A percentile compares a stretch with the other conserved stretches of the same genome.
Conservation (phyloP, 2,888 invertebrate species). For the Chromoteleia sp. region DNA sequence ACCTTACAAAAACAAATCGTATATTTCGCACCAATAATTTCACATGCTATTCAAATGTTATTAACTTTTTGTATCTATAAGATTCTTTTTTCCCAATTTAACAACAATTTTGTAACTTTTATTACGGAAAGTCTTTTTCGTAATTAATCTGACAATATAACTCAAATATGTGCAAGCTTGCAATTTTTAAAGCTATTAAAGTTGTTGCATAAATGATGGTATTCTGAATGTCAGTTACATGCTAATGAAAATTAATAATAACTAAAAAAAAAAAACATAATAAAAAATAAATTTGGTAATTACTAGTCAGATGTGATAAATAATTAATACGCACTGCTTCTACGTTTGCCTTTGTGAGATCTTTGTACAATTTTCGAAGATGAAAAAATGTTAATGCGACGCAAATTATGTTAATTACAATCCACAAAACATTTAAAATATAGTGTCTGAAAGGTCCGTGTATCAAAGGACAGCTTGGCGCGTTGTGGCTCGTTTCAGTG, state of each 20-base stretch:
- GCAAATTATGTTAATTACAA: slow-evolving; percentile 93
- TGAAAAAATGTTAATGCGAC: slow-evolving; percentile 93
- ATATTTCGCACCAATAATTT: slow-evolving; percentile 1
- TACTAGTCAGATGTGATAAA: background rate
- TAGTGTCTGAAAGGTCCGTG: slow-evolving; percentile 95
- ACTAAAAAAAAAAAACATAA: too few species aligned
- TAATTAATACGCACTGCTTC: slow-evolving; percentile 87
- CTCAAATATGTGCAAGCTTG: background rate
- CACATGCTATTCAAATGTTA: slow-evolving; percentile 21
- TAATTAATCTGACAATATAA: slow-evolving; percentile 20
- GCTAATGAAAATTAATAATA: too few species aligned
- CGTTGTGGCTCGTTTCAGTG: slow-evolving; percentile 90
- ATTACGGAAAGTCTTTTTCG: slow-evolving; percentile 17
- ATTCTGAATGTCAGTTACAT: too few species aligned
- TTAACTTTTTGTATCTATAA: too few species aligned
- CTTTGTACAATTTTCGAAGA: slow-evolving; percentile 92
- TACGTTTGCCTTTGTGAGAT: slow-evolving; percentile 93
- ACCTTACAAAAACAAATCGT: slow-evolving; percentile 80
- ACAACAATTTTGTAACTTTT: background rate
- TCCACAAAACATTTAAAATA: slow-evolving; percentile 96
- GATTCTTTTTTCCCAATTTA: slow-evolving; percentile 4
- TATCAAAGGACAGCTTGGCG: slow-evolving; percentile 93
- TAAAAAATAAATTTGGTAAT: too few species aligned
- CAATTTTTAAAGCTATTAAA: background rate
- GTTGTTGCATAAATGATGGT: too few species aligned